Evolutionary conservation across 2,888 invertebrate species (phyloP).

Genomic region (Caenorhabditis macrosperma): DNA sequence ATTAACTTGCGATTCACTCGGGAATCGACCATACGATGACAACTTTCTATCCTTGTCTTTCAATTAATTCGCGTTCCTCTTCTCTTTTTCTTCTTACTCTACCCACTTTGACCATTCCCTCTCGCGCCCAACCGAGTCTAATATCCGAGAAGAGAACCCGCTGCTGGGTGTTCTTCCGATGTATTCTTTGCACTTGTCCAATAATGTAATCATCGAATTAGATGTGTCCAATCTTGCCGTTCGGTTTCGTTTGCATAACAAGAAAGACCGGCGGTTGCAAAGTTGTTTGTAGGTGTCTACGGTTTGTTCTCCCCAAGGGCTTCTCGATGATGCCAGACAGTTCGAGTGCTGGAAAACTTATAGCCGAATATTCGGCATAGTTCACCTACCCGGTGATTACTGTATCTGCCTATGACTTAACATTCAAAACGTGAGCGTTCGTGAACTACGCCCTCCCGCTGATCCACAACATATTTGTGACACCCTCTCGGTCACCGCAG

Average conservation of each 20-base stretch:
- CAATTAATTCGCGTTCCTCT: conserved; percentile 36
- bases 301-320: no score
- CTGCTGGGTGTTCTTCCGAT: no score
- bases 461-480: conserved; percentile 21
- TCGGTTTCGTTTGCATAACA: conserved; percentile 47
- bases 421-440: no score
- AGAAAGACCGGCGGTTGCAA: conserved; percentile 21
- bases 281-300: not conserved
- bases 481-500: conserved; percentile 15
- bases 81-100: not conserved
- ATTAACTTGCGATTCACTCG: conserved; percentile 56
- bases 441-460: not conserved
- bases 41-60: conserved; percentile 51
- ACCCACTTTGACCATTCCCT: conserved; percentile 1
- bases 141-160: conserved; percentile 21
- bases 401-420: no score
- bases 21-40: conserved; percentile 35
- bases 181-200: conserved; percentile 54
- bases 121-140: not conserved
- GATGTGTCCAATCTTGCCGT: conserved; percentile 19
- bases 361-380: no score
- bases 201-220: conserved; percentile 56
- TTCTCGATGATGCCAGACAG: no score
- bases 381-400: no score
- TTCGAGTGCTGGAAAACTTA: no score